A percentile compares a stretch with the other conserved stretches of the same genome.
Evolutionary conservation across 2,113 vertebrate genomes (phyloP).

Genomic region (Aramus guarauna): DNA sequence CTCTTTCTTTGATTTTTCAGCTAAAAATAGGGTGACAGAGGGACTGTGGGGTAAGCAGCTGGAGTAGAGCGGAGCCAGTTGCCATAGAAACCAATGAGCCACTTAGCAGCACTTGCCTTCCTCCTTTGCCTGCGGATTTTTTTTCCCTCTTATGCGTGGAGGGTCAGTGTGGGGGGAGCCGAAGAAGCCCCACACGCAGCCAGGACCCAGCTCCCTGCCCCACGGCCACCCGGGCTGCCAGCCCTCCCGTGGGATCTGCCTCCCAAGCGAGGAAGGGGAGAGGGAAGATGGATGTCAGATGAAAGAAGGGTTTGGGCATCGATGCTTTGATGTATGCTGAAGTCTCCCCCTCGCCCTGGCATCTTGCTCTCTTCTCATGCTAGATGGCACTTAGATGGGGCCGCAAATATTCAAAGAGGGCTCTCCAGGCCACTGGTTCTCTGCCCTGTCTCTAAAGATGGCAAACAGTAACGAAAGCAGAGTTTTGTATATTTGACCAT

Average conservation of each 20-base stretch:
- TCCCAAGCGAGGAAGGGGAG: background rate
- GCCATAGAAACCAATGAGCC: constrained; percentile 81
- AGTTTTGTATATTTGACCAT: background rate
- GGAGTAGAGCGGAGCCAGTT: constrained; percentile 77
- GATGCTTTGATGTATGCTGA: background rate
- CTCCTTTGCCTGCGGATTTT: constrained; percentile 70
- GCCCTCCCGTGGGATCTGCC: accelerated
- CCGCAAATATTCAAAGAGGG: background rate
- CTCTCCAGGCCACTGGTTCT: background rate
- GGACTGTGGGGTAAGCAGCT: constrained; percentile 83
- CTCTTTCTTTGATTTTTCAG: constrained; percentile 76
- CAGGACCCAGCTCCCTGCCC: background rate
- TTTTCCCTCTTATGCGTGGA: constrained; percentile 45
- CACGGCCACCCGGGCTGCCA: background rate
- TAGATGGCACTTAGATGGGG: background rate
- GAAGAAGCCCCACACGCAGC: background rate
- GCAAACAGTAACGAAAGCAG: background rate
- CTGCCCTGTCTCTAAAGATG: background rate
- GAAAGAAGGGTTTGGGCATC: background rate
- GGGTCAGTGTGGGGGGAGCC: background rate
- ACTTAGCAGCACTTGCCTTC: constrained; percentile 77
- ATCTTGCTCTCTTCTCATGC: background rate
- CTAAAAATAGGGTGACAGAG: constrained; percentile 85
- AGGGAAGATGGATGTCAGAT: background rate
- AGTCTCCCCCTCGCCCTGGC: background rate